These are phyloP conservation scores for Neodiprion pinetum DNA, from an alignment of 1,140 invertebrate species.

Conservation along the genomic window DNA sequence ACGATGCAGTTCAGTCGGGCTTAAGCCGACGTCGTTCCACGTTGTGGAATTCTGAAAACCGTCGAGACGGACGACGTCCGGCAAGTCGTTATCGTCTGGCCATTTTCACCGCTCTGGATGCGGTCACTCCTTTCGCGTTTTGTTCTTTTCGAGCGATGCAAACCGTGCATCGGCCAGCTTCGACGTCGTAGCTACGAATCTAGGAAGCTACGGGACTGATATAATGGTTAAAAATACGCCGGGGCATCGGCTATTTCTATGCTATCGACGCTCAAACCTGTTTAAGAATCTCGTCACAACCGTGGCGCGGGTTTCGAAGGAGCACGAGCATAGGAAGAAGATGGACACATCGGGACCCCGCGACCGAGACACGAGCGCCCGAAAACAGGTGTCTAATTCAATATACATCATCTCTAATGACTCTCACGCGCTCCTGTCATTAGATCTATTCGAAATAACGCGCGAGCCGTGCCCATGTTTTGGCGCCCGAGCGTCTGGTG, in stretches of 20 bases:
- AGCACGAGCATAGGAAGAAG: too few relatives aligned
- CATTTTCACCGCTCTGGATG: not conserved
- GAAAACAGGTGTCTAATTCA: constrained; percentile 11
- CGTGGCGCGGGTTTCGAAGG: not conserved
- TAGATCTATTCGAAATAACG: not conserved
- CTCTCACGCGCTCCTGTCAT: constrained; percentile 11
- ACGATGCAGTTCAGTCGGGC: too few relatives aligned
- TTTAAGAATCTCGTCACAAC: not conserved
- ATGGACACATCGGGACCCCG: too few relatives aligned
- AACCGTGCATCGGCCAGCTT: too few relatives aligned
- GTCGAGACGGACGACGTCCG: not conserved
- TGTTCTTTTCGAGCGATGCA: too few relatives aligned
- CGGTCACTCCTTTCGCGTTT: too few relatives aligned
- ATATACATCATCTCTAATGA: constrained; percentile 14
- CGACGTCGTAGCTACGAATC: too few relatives aligned
- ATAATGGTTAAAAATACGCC: too few relatives aligned
- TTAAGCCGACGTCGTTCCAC: too few relatives aligned
- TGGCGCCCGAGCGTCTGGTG: constrained; percentile 9
- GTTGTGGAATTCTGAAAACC: not conserved
- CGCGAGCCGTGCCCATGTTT: constrained; percentile 3
- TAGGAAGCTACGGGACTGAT: too few relatives aligned
- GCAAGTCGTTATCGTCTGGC: not conserved
- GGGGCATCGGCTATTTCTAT: too few relatives aligned
- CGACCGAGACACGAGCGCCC: too few relatives aligned
- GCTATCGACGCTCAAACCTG: not conserved